Evolutionary conservation across 1,140 invertebrate genomes (phyloP).

Genomic region (Araneus ventricosus): DNA sequence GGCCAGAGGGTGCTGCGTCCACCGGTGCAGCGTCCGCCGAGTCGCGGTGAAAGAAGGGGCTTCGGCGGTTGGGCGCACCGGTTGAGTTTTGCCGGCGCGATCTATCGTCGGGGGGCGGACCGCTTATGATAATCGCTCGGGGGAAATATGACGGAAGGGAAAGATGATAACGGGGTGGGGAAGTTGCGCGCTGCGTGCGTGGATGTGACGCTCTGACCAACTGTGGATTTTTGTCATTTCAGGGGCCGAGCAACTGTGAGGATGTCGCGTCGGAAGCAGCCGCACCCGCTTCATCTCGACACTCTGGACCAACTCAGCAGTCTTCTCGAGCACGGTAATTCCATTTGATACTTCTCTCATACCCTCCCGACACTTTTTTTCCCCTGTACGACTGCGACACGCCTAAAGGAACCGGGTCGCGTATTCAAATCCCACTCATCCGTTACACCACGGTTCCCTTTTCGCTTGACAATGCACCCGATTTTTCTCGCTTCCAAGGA

Average conservation of each 20-base stretch:
- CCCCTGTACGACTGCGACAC: not conserved
- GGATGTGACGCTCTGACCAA: conserved; percentile 74
- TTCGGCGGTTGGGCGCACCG: conserved; percentile 34
- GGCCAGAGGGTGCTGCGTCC: conserved; percentile 30
- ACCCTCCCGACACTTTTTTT: not conserved
- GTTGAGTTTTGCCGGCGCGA: conserved; percentile 72
- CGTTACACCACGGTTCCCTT: conserved; percentile 44
- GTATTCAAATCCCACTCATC: not conserved
- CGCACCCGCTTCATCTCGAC: conserved; percentile 83
- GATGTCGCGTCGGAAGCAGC: conserved; percentile 85
- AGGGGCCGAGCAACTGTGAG: conserved; percentile 72
- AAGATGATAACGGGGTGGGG: conserved; percentile 12
- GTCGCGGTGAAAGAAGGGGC: not conserved
- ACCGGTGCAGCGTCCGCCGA: not conserved
- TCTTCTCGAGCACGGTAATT: conserved; percentile 75
- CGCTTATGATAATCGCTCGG: conserved; percentile 76
- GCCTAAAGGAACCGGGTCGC: conserved; percentile 43
- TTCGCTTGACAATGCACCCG: conserved; percentile 55
- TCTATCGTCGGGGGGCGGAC: conserved; percentile 44
- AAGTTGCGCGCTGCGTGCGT: conserved; percentile 69
- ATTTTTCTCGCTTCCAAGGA: conserved; percentile 70
- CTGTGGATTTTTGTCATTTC: conserved; percentile 66
- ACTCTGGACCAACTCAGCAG: conserved; percentile 78
- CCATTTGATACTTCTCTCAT: conserved; percentile 62
- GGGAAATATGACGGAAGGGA: conserved; percentile 60